Conservation (phyloP, 2,797 vertebrate genomes). For the Pelobates cultripes region DNA sequence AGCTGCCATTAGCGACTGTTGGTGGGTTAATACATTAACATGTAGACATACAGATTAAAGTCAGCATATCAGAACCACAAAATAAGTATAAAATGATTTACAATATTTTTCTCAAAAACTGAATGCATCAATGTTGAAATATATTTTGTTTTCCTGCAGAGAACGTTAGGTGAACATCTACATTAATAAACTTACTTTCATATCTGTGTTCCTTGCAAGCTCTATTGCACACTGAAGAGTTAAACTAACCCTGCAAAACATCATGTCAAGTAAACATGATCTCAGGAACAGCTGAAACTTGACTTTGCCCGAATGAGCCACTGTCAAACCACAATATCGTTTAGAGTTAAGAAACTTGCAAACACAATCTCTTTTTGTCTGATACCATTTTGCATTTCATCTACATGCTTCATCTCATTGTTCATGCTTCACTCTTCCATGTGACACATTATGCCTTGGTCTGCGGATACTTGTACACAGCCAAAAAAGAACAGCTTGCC, state of each 20-base stretch:
- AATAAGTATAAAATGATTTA: too few species aligned
- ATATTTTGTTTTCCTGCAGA: too few species aligned
- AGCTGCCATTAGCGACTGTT: too few species aligned
- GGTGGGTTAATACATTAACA: too few species aligned
- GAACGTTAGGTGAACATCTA: too few species aligned
- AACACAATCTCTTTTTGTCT: constrained; percentile 4
- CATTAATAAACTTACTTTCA: too few species aligned
- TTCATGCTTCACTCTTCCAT: background rate
- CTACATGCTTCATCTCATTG: background rate
- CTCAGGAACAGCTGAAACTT: constrained; percentile 68
- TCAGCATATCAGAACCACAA: too few species aligned
- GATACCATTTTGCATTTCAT: constrained; percentile 10
- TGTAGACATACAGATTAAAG: too few species aligned
- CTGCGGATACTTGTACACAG: background rate
- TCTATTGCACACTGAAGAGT: background rate
- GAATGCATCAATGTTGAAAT: too few species aligned
- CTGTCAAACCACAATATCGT: constrained; percentile 76
- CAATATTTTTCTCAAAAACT: too few species aligned
- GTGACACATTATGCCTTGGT: background rate
- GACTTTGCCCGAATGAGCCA: constrained; percentile 68
- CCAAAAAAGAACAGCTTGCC: background rate
- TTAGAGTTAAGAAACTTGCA: constrained; percentile 29
- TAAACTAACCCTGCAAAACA: constrained; percentile 65
- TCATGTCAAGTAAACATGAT: constrained; percentile 45
- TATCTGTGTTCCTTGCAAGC: too few species aligned